phyloP scores from a whole-genome alignment of 2,113 vertebrate genomes.

The Silurus asotus region DNA sequence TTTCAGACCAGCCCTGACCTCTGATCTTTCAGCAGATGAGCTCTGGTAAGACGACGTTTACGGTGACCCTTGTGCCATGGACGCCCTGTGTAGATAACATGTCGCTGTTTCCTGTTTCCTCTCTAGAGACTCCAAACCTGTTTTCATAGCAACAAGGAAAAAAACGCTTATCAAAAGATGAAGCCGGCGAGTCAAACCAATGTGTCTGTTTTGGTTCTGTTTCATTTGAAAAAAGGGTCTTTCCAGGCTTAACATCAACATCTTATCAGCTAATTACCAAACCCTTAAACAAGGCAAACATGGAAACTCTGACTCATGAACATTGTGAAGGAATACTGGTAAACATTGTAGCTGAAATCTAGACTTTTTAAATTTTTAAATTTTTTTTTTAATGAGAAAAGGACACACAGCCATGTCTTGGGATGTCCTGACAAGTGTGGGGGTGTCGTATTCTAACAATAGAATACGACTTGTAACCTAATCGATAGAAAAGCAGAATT shows the following conservation, averaged over 20 bases:
- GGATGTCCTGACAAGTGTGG: background rate
- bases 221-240: background rate
- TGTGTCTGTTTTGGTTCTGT: too few relatives aligned
- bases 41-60: slow-evolving; percentile 23
- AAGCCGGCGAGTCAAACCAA: background rate
- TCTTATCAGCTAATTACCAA: background rate
- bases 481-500: too few relatives aligned
- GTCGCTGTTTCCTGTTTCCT: slow-evolving; percentile 14
- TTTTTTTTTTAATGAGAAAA: background rate
- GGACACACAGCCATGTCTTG: background rate
- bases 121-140: background rate
- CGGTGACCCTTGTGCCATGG: slow-evolving; percentile 17
- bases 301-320: background rate
- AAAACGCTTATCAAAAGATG: background rate
- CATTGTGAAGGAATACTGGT: background rate
- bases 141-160: background rate
- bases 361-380: background rate
- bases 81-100: slow-evolving; percentile 11
- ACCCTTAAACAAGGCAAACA: background rate
- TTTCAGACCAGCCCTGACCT: slow-evolving; percentile 14
- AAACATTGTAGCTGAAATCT: background rate
- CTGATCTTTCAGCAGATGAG: slow-evolving; percentile 24
- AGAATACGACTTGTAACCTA: too few relatives aligned
- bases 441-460: background rate
- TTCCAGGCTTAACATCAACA: background rate